A percentile compares a stretch with the other conserved stretches of the same genome.
These are phyloP conservation scores for Xyrauchen texanus DNA, from an alignment of 2,113 vertebrate genomes.

Conservation along the genomic window DNA sequence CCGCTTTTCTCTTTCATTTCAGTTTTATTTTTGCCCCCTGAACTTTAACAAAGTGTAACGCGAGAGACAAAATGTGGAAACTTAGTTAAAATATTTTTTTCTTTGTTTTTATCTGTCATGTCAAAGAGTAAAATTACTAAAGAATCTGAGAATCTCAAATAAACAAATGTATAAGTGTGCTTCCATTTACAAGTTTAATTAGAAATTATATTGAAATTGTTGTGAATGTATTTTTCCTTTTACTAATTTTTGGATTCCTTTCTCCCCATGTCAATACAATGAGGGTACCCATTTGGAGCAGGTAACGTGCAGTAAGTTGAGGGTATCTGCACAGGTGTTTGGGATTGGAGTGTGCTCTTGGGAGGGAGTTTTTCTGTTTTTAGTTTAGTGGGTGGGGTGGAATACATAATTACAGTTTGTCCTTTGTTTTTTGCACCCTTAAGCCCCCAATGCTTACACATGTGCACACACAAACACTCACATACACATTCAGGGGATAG, in stretches of 20 bases:
- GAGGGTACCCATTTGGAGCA: conserved; percentile 10
- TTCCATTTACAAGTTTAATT: conserved; percentile 56
- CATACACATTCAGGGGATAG: conserved; percentile 7
- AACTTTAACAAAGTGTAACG: background rate
- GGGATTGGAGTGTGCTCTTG: background rate
- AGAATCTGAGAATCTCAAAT: conserved; percentile 49
- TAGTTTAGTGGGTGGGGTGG: conserved; percentile 9
- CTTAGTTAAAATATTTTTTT: conserved; percentile 4
- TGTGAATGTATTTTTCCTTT: conserved; percentile 27
- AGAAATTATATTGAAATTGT: conserved; percentile 39
- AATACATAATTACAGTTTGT: conserved; percentile 21
- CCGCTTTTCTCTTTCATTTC: conserved; percentile 17
- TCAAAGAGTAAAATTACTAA: conserved; percentile 38
- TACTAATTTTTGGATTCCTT: conserved; percentile 23
- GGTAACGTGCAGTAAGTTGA: conserved; percentile 1
- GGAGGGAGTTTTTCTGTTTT: background rate
- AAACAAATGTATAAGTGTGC: conserved; percentile 55
- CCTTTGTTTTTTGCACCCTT: conserved; percentile 32
- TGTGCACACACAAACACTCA: background rate
- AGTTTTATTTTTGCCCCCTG: conserved; percentile 19
- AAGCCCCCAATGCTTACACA: conserved; percentile 4
- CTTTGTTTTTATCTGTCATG: conserved; percentile 16
- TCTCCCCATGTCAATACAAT: background rate
- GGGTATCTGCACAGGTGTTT: background rate
- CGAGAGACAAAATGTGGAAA: background rate